Base-by-base conservation (phyloP, 2,797 vertebrate species). In the Notolepis coatsorum region DNA sequence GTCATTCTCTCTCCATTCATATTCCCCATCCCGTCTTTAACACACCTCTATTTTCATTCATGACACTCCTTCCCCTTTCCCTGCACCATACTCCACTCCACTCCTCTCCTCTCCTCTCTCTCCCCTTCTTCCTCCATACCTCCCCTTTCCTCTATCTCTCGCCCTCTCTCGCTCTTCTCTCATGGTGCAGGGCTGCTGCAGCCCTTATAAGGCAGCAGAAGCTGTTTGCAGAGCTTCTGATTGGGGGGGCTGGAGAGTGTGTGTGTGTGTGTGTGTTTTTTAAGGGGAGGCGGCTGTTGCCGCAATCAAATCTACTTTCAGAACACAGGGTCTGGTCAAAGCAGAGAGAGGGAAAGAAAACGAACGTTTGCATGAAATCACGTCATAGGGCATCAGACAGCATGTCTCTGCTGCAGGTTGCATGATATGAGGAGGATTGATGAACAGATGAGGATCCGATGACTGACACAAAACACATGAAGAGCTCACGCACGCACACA, bases 131-230 rank as follows among this genome's bases (percentile, higher is more conserved):
- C 71, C 75, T 80, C 71, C 65, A 61, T 76, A 43, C 56, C 45
- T 53, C 38, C 35, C n/a, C n/a, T n/a, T n/a, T n/a, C 81, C 67
- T 78, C 33, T 0, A 61, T 73, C 75, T 80, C 71, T 66, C 62
- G 76, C 46, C 56, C 45, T 53, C 38, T 30, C n/a, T 50, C 42
- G 45, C 61, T 84, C 70, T 84, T 0, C 52, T 71, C 71, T 75
- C 59, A 37, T 52, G 71, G 33, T 79, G 69, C 78, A 82, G 79
- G n/a, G 59, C 86, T 75, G 47, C 64, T 68, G 69, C 60, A 88
- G 60, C 68, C 91, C 91, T 91, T 93, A 93, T 88, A 92, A 91
- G 90, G 91, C 75, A 88, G 80, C 85, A 89, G 85, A 70, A 68
- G 72, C 80, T 63, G 83, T 80, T 73, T 84, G 65, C 1, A 0